Base-by-base conservation (phyloP, 2,797 vertebrate genomes). In the Notolabrus celidotus region DNA sequence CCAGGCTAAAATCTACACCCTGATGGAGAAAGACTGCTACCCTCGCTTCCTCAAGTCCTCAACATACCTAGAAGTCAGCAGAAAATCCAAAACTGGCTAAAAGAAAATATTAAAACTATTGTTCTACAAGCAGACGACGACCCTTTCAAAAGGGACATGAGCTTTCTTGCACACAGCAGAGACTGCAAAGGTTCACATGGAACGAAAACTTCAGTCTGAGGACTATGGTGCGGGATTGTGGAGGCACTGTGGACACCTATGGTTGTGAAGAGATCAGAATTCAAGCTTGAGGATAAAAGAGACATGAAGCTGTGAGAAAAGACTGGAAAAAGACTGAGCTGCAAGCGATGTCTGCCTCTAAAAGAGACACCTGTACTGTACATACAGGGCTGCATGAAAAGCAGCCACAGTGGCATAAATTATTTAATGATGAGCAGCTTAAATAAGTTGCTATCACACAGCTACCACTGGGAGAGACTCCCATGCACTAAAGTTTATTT, bases 21-120 rank as follows among this genome's bases (percentile, higher is more conserved):
- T 99, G 76, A 99, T 99, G 97, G 96, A 98, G 81, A 98, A 97
- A 73, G 97, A 99, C 89, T 96, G 96, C 89, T 99, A 97, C 50
- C 96, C 94, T 0, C 96, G 97, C 20, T 99, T 98, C 89, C 93
- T 99, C 43, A 95, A 93, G 67, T 98, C 96, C 49, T 46, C 90
- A 1, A 69, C 52, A 1, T 94, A 92, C 87, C 83, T 90, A 70
- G 89, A 94, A 60, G 82, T 93, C 57, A 88, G 62, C 68, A 88
- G 78, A 59, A 86, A 91, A 55, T 60, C 74, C 65, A 90, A 75
- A 62, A 74, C 47, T 0, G 83, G 79, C 38, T 89, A 86, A 84
- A 1, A 15, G 14, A 47, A n/a, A 4, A 15, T n/a, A 27, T 12
- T 14, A 15, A 2, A 16, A 36, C 1, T 2, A 15, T 23, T 39